phyloP scores from a whole-genome alignment of 1,140 invertebrate species.

The Plodia interpunctella region DNA sequence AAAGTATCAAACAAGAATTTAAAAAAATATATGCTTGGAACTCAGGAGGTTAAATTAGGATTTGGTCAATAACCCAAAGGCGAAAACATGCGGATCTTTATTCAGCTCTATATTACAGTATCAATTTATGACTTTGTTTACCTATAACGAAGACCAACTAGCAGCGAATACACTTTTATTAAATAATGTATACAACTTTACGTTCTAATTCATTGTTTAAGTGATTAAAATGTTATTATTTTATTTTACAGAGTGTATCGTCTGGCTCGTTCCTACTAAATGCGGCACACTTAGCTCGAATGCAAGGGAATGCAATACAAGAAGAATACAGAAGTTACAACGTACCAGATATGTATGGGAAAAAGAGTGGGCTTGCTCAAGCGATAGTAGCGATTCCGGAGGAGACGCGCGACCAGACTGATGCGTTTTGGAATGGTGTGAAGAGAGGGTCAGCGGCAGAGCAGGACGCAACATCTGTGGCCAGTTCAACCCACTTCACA shows the following conservation, averaged over 20 bases:
- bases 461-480: constrained; percentile 84
- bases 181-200: no score
- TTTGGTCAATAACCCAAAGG: no score
- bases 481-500: constrained; percentile 90
- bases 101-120: not conserved
- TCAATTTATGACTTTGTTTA: constrained; percentile 5
- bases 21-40: no score
- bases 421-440: constrained; percentile 68
- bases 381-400: constrained; percentile 62
- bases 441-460: constrained; percentile 61
- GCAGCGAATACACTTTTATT: no score
- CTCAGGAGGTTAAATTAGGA: no score
- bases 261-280: constrained; percentile 87
- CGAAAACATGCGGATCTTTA: no score
- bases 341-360: constrained; percentile 37
- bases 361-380: constrained; percentile 36
- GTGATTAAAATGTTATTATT: not conserved
- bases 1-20: no score
- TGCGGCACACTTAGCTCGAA: constrained; percentile 85
- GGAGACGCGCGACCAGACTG: constrained; percentile 45
- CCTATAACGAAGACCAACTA: not conserved
- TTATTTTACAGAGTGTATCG: constrained; percentile 82
- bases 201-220: no score
- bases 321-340: constrained; percentile 44
- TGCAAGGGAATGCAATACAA: constrained; percentile 73